Base-by-base conservation (phyloP, 2,113 vertebrate genomes). In the Coryphaenoides rupestris region DNA sequence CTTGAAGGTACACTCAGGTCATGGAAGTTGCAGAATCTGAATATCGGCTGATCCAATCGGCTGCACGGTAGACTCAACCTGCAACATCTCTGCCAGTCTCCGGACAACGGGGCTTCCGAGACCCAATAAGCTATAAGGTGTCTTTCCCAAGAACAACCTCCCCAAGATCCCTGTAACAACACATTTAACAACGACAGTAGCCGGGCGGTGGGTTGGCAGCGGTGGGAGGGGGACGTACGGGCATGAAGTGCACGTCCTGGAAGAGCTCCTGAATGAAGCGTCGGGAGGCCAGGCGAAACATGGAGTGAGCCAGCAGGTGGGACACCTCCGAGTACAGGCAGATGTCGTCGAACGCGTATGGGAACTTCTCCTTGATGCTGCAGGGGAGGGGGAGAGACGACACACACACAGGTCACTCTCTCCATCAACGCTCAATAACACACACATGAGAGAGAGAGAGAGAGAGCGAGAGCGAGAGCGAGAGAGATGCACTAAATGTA, bases 231-330 rank as follows among this genome's bases (percentile, higher is more conserved):
- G 15, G 7, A 68, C 45, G 77, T 86, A 98, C 97, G 72, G 96
- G 94, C 88, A 94, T 89, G 88, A 99, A 99, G 75, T 98, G 97
- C 70, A 98, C 96, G 71, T 99, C 97, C 63, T 99, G 97, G 88
- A 99, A 99, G 2, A 99, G 92, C 65, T 99, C 97, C 84, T 99
- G 97, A 85, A 99, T 96, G 86, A 99, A 99, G 63, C 97, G 95
- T 64, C 97, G 91, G 14, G 96, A 98, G 0, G 93, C 93, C 73
- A 99, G 92, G 65, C 96, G 93, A 83, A 98, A 99, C 49, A 95
- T 95, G 80, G 95, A 98, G 79, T 98, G 94, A 55, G 96, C 92
- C 77, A 99, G 80, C 76, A 99, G 85, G 84, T 95, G 89, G 52
- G 96, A 98, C 21, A 99, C 97, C 87, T 99, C 97, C 0, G 97